phyloP scores from a whole-genome alignment of 2,888 invertebrate genomes.

The Parasteatoda lunata region DNA sequence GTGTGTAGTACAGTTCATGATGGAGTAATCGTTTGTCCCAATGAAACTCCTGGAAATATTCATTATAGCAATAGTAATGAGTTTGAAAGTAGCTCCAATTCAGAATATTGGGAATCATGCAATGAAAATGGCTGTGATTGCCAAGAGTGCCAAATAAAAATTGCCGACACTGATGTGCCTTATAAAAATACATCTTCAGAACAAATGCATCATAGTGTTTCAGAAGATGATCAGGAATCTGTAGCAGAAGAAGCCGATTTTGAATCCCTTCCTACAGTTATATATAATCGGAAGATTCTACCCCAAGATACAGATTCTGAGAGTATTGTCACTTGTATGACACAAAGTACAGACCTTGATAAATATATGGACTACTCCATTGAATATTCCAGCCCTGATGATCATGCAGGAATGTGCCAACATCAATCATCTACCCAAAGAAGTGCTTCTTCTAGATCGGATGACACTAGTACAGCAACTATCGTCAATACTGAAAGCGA shows the following conservation, averaged over 20 bases:
- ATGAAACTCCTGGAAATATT: slow-evolving; percentile 4
- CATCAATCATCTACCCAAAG: slow-evolving; percentile 38
- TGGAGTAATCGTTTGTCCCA: slow-evolving; percentile 45
- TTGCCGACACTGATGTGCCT: slow-evolving; percentile 13
- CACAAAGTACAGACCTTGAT: slow-evolving; percentile 64
- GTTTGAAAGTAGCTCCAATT: background rate
- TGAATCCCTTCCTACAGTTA: slow-evolving; percentile 47
- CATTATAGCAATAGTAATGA: slow-evolving; percentile 1
- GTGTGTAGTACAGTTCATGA: slow-evolving; percentile 56
- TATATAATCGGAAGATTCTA: slow-evolving; percentile 18
- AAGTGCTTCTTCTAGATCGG: slow-evolving; percentile 23
- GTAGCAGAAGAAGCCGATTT: slow-evolving; percentile 38
- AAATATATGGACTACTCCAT: slow-evolving; percentile 57
- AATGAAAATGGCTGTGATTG: slow-evolving; percentile 12
- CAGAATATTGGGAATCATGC: background rate
- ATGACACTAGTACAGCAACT: slow-evolving; percentile 54
- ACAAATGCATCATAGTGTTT: background rate
- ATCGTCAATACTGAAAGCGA: slow-evolving; percentile 60
- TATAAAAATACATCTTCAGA: background rate
- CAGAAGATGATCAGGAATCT: slow-evolving; percentile 26
- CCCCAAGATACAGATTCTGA: slow-evolving; percentile 51
- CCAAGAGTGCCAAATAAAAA: slow-evolving; percentile 16
- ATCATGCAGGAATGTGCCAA: background rate
- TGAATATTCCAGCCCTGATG: slow-evolving; percentile 49
- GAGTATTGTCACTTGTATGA: slow-evolving; percentile 46